Percentiles rank a stretch among this genome's conserved stretches.
Evolutionary conservation across 1,140 invertebrate species (phyloP).

Genomic region (Hyles vespertilio): DNA sequence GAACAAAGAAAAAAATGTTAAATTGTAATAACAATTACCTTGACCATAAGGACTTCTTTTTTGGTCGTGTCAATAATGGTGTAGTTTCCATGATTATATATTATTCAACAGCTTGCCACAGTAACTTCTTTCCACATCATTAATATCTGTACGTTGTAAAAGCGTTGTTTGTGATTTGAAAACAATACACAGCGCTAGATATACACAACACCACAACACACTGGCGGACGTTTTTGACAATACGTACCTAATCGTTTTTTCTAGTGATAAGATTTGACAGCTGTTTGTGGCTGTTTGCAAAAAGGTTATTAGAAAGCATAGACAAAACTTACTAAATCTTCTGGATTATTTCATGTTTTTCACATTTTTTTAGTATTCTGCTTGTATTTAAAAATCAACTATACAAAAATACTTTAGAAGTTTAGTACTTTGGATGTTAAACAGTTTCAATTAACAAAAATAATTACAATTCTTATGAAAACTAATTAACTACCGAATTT

Average conservation of each 20-base stretch:
- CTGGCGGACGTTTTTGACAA: too few relatives aligned
- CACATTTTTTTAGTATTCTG: too few relatives aligned
- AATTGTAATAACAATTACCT: constrained; percentile 39
- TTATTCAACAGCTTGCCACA: not conserved
- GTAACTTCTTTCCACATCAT: not conserved
- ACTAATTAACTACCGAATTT: not conserved
- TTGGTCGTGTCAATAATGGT: constrained; percentile 57
- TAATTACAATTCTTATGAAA: too few relatives aligned
- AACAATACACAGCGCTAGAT: too few relatives aligned
- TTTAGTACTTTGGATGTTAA: not conserved
- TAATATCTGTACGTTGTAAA: not conserved
- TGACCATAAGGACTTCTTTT: constrained; percentile 66
- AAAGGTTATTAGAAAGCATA: too few relatives aligned
- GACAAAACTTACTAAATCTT: too few relatives aligned
- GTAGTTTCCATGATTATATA: constrained; percentile 60
- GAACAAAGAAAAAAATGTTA: constrained; percentile 23
- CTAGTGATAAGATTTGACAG: too few relatives aligned
- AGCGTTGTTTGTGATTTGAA: not conserved
- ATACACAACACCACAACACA: too few relatives aligned
- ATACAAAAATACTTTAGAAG: not conserved
- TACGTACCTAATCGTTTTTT: too few relatives aligned
- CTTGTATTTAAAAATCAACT: not conserved
- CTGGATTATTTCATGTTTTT: too few relatives aligned
- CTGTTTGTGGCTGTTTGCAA: too few relatives aligned
- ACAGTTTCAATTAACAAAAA: too few relatives aligned